These are phyloP conservation scores for Pygoscelis adeliae DNA, from an alignment of 2,113 vertebrate species.

Conservation along the genomic window DNA sequence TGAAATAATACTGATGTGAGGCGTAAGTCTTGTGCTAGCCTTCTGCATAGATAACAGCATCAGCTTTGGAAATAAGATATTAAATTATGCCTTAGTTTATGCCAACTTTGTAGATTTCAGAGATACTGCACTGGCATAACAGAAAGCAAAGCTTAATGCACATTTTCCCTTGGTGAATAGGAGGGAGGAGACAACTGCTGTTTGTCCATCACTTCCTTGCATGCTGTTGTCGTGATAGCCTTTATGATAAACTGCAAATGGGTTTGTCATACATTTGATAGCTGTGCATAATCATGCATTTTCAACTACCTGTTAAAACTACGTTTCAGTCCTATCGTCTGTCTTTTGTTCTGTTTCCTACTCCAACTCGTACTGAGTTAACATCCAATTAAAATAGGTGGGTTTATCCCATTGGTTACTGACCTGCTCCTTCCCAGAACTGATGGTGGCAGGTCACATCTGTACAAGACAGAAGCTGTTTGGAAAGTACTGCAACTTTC, in stretches of 20 bases:
- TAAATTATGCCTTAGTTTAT: background rate
- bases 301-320: background rate
- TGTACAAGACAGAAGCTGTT: background rate
- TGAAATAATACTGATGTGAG: background rate
- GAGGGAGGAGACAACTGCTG: background rate
- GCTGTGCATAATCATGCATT: background rate
- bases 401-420: background rate
- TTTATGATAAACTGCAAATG: background rate
- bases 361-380: background rate
- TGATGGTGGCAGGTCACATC: background rate
- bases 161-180: background rate
- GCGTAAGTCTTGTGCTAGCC: background rate
- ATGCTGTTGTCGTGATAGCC: background rate
- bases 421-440: background rate
- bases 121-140: background rate
- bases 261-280: background rate
- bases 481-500: background rate
- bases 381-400: background rate
- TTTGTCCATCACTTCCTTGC: background rate
- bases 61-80: background rate
- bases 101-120: background rate
- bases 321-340: background rate
- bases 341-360: background rate
- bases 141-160: background rate
- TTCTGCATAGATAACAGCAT: background rate